Evolutionary conservation across 2,888 invertebrate genomes (phyloP), one percentile per base, ranked within the genome.

Genomic region (Nasonia oneida): DNA sequence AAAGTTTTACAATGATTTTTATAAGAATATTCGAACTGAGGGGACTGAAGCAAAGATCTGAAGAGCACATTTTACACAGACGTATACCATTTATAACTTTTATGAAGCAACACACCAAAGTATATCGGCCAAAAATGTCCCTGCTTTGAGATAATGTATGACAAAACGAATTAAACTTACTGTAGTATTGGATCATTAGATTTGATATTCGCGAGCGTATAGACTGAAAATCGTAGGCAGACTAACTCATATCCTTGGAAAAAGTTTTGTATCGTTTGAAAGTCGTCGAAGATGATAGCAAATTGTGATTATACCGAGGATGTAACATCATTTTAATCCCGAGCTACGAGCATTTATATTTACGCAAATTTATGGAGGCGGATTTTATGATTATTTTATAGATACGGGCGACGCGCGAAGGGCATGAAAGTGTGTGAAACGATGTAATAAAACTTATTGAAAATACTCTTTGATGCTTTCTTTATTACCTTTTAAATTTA

Each of bases 91-190:
- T 80, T 53, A 10, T 53, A 23, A 57, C 33, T 47, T 57, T 53
- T 78, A 79, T 87, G 74, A n/a, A 79, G 79, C 15, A 57, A 88
- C 87, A 88, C 87, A 86, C 88, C 89, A 90, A 89, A 90, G 89
- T 86, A 87, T 86, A 77, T 73, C 61, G 84, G 87, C 88, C 89
- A 90, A 90, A 89, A 88, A 88, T 8, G 82, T 74, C 39, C n/a
- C 82, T 76, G 47, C 70, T 70, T 82, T 80, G 73, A 76, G 42
- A 77, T 77, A 29, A 18, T 67, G 23, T 57, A n/a, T 23, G 57
- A n/a, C 57, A 23, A 61, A 6, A n/a, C 57, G n/a, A 61, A 61
- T 57, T 81, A n/a, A 61, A 47, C 64, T 39, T 79, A 78, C 42
- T 78, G 57, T 81, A 74, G 67, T 73, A 85, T 85, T 85, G 18